These are phyloP conservation scores for Siphamia tubifer DNA, from an alignment of 2,113 vertebrate genomes.

Conservation along the genomic window DNA sequence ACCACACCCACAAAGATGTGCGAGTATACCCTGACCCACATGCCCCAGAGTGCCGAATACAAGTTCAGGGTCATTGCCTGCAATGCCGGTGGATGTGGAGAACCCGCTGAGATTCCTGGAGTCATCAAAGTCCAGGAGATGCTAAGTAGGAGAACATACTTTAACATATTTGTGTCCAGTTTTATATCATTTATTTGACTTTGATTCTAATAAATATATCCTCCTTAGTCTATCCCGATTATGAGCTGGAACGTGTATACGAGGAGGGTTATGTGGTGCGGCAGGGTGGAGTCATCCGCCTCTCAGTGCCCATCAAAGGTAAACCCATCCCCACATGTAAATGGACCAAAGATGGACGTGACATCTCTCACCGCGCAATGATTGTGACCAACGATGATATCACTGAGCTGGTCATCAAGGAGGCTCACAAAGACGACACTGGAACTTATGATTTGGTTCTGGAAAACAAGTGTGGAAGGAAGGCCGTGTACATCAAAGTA, in stretches of 20 bases:
- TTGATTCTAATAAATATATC: background rate
- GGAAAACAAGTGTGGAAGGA: constrained; percentile 98
- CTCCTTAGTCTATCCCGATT: constrained; percentile 91
- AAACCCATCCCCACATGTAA: constrained; percentile 95
- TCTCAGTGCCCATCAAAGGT: constrained; percentile 95
- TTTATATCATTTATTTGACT: background rate
- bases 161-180: background rate
- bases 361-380: constrained; percentile 94
- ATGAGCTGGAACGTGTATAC: constrained; percentile 89
- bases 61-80: constrained; percentile 94
- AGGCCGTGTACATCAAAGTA: constrained; percentile 94
- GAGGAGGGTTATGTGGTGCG: constrained; percentile 93
- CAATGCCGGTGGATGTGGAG: constrained; percentile 93
- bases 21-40: constrained; percentile 96
- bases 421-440: constrained; percentile 93
- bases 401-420: constrained; percentile 97
- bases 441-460: constrained; percentile 94
- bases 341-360: constrained; percentile 98
- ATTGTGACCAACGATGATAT: constrained; percentile 92
- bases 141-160: constrained; percentile 88
- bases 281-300: constrained; percentile 92
- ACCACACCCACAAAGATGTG: constrained; percentile 97
- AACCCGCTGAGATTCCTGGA: constrained; percentile 94
- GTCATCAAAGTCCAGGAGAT: constrained; percentile 97
- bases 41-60: constrained; percentile 97